A percentile compares a stretch with the other conserved stretches of the same genome.
phyloP scores from a whole-genome alignment of 92 coral and sea anemone species.

The Bergia puertoricense region DNA sequence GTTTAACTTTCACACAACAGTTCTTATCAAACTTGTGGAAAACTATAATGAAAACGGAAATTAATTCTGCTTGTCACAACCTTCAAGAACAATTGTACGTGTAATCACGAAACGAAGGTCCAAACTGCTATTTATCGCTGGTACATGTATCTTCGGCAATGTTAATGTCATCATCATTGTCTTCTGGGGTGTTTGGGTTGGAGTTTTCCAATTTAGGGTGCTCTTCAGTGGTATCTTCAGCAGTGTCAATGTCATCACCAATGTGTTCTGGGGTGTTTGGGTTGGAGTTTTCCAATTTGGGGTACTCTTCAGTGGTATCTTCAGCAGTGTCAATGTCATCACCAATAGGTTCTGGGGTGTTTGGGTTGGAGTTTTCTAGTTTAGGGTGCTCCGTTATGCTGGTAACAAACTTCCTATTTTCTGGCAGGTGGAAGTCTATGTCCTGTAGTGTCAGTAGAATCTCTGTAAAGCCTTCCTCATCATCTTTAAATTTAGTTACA shows the following conservation, averaged over 20 bases:
- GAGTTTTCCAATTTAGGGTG: background rate
- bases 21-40: background rate
- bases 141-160: background rate
- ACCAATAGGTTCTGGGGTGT: background rate
- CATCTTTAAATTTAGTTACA: conserved; percentile 7
- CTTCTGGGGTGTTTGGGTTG: background rate
- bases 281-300: background rate
- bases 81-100: too few species aligned
- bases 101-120: background rate
- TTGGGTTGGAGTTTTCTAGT: background rate
- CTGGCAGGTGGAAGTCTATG: conserved; percentile 38
- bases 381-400: background rate
- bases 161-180: background rate
- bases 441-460: conserved; percentile 19
- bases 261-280: background rate
- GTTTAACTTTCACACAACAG: background rate
- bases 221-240: background rate
- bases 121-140: too few species aligned
- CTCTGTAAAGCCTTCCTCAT: conserved; percentile 17
- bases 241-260: background rate
- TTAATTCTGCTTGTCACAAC: background rate
- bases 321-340: background rate
- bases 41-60: background rate
- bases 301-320: background rate
- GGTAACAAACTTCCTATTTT: conserved; percentile 17